A percentile compares a stretch with the other conserved stretches of the same genome.
phyloP scores from a whole-genome alignment of 2,113 vertebrate species.

The Ptilonorhynchus violaceus region DNA sequence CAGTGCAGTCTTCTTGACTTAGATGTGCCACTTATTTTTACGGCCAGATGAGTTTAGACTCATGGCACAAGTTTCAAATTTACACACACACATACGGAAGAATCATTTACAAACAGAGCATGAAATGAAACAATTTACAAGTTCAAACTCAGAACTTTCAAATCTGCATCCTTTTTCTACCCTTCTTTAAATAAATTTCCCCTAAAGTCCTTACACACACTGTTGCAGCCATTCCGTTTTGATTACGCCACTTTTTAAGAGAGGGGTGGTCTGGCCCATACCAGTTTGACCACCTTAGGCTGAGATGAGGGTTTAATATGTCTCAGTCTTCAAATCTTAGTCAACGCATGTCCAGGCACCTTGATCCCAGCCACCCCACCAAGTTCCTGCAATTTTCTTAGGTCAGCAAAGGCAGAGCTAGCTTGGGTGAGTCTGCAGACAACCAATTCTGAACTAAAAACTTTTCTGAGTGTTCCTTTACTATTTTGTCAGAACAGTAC shows the following conservation, averaged over 20 bases:
- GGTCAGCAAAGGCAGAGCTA: background rate
- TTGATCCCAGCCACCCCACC: background rate
- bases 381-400: background rate
- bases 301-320: background rate
- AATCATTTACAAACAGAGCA: background rate
- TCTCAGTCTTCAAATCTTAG: background rate
- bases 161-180: background rate
- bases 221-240: background rate
- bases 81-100: background rate
- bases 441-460: background rate
- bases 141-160: background rate
- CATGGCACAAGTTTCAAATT: background rate
- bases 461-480: background rate
- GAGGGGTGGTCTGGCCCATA: background rate
- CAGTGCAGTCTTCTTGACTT: background rate
- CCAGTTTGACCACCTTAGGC: background rate
- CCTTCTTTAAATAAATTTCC: background rate
- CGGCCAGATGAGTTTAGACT: background rate
- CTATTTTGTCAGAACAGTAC: background rate
- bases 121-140: background rate
- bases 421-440: background rate
- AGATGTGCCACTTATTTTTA: background rate
- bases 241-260: background rate
- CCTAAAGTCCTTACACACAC: background rate
- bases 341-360: background rate